phyloP scores from a whole-genome alignment of 1,140 invertebrate species.

The Neuroterus valhalla region DNA sequence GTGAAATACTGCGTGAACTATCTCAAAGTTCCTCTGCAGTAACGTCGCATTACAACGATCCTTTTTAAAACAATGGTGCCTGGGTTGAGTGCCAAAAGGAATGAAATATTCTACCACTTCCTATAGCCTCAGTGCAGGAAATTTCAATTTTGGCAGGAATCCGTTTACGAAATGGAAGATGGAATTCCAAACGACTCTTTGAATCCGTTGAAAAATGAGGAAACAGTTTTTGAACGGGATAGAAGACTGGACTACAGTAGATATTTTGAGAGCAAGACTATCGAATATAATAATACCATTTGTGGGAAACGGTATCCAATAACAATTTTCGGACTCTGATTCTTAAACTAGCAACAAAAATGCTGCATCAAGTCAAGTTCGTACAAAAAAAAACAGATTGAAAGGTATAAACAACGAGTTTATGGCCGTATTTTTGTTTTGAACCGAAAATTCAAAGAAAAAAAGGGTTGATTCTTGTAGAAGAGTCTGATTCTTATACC shows the following conservation, averaged over 20 bases:
- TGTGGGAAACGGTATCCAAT: no score
- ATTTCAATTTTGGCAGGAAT: slow-evolving; percentile 29
- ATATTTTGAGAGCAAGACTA: no score
- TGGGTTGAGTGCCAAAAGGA: not conserved
- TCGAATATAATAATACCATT: no score
- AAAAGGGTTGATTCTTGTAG: no score
- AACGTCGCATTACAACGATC: not conserved
- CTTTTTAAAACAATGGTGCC: not conserved
- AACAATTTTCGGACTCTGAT: no score
- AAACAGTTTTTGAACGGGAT: not conserved
- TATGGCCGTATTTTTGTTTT: no score
- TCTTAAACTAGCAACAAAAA: no score
- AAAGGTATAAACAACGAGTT: no score
- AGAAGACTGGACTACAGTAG: not conserved
- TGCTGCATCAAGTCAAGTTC: no score
- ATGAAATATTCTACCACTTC: slow-evolving; percentile 20
- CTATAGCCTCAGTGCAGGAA: not conserved
- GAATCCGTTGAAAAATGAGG: not conserved
- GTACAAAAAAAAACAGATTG: no score
- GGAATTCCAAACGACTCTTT: slow-evolving; percentile 19
- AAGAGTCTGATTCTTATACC: no score
- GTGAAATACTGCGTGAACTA: slow-evolving; percentile 9
- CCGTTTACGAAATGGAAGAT: not conserved
- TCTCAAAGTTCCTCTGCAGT: slow-evolving; percentile 19
- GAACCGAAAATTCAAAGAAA: no score